Conservation (phyloP, 2,888 invertebrate genomes). For the Furcula furcula region DNA sequence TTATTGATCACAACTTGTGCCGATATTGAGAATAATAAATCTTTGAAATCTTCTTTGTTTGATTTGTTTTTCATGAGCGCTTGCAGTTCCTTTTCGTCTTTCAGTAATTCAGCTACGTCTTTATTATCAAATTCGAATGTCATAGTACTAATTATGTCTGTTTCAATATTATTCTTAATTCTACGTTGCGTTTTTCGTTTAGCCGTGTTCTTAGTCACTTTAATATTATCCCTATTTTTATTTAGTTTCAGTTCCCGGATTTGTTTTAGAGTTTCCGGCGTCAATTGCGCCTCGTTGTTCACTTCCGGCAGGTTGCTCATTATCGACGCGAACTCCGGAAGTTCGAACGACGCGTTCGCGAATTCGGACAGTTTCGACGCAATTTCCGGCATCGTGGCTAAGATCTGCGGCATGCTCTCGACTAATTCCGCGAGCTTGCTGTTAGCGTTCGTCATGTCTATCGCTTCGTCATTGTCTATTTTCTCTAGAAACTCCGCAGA, state of each 20-base stretch:
- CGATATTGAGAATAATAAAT: slow-evolving; percentile 60
- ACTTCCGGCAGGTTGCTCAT: slow-evolving; percentile 66
- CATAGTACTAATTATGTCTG: slow-evolving; percentile 52
- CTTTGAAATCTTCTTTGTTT: slow-evolving; percentile 61
- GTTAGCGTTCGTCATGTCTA: slow-evolving; percentile 51
- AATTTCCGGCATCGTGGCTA: slow-evolving; percentile 73
- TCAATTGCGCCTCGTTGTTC: slow-evolving; percentile 63
- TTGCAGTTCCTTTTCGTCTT: slow-evolving; percentile 61
- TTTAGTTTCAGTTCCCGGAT: slow-evolving; percentile 68
- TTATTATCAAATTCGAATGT: slow-evolving; percentile 64
- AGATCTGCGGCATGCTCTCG: slow-evolving; percentile 70
- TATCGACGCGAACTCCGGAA: slow-evolving; percentile 69
- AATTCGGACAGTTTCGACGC: slow-evolving; percentile 63
- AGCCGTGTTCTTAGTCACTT: slow-evolving; percentile 70
- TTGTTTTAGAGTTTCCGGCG: slow-evolving; percentile 73
- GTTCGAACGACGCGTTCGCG: slow-evolving; percentile 60
- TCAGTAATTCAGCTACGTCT: slow-evolving; percentile 54
- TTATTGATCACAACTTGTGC: slow-evolving; percentile 69
- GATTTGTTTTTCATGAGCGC: slow-evolving; percentile 50
- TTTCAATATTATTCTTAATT: slow-evolving; percentile 51
- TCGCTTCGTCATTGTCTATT: slow-evolving; percentile 50
- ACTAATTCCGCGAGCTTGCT: slow-evolving; percentile 62
- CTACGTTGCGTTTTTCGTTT: slow-evolving; percentile 66
- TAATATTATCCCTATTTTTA: slow-evolving; percentile 62
- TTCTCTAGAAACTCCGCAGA: slow-evolving; percentile 62